A percentile compares a stretch with the other conserved stretches of the same genome.
These are phyloP conservation scores for Pelochelys cantorii DNA, from an alignment of 2,797 vertebrate genomes.

Conservation along the genomic window DNA sequence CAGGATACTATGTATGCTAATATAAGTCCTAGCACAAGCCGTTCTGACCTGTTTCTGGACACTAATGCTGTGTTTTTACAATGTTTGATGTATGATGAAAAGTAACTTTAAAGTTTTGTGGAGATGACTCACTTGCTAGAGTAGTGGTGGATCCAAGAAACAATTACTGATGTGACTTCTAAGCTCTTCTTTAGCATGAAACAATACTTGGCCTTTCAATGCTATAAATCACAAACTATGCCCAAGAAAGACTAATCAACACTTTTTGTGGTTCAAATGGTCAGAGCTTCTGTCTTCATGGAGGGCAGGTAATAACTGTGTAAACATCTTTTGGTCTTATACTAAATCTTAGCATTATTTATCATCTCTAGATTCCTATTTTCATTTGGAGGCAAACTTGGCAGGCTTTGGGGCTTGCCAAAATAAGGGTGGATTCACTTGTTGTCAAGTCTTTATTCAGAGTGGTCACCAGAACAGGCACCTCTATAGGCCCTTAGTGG, in stretches of 20 bases:
- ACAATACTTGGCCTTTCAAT: slow-evolving; percentile 28
- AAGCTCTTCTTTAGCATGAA: slow-evolving; percentile 52
- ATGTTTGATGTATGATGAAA: slow-evolving; percentile 49
- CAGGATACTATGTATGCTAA: not conserved
- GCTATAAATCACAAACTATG: slow-evolving; percentile 52
- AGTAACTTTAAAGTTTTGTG: slow-evolving; percentile 59
- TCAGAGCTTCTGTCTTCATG: not conserved
- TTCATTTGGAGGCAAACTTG: not conserved
- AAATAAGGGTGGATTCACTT: not conserved
- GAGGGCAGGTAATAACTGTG: not conserved
- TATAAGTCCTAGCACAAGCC: not conserved
- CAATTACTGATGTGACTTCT: slow-evolving; percentile 65
- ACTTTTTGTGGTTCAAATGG: not conserved
- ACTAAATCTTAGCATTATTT: not conserved
- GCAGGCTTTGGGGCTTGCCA: not conserved
- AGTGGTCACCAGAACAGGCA: not conserved
- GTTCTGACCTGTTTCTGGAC: slow-evolving; percentile 51
- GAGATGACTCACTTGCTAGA: slow-evolving; percentile 51
- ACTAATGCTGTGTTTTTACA: slow-evolving; percentile 41
- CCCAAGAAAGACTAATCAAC: slow-evolving; percentile 25
- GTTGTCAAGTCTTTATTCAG: not conserved
- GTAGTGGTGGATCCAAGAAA: slow-evolving; percentile 47
- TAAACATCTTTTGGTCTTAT: not conserved
- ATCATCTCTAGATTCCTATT: not conserved
- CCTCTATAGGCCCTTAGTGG: not conserved